phyloP scores from a whole-genome alignment of 2,113 vertebrate species.

The Sakesphorus luctuosus region DNA sequence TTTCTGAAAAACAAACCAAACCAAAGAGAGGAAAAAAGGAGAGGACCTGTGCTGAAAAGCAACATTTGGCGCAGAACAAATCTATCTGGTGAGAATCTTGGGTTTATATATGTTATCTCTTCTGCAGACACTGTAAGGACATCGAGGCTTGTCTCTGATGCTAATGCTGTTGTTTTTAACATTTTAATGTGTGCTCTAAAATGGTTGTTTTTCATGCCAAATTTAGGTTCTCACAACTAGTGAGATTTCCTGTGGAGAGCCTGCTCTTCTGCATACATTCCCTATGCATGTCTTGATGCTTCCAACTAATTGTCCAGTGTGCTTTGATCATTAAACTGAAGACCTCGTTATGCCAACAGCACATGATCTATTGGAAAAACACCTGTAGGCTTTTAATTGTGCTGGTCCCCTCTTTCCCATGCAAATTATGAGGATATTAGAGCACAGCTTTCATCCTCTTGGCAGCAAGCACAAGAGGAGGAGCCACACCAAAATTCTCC shows the following conservation, averaged over 20 bases:
- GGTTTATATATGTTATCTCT: slow-evolving; percentile 19
- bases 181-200: background rate
- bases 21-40: background rate
- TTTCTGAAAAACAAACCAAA: background rate
- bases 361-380: background rate
- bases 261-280: slow-evolving; percentile 8
- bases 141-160: slow-evolving; percentile 31
- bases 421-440: background rate
- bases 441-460: background rate
- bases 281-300: background rate
- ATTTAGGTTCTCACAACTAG: slow-evolving; percentile 2
- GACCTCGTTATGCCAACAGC: background rate
- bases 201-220: background rate
- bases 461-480: background rate
- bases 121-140: background rate
- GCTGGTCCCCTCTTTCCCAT: background rate
- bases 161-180: slow-evolving; percentile 40
- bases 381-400: background rate
- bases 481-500: background rate
- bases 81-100: slow-evolving; percentile 1
- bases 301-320: background rate
- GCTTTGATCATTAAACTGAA: background rate
- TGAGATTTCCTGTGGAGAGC: slow-evolving; percentile 27
- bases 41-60: background rate
- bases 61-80: slow-evolving; percentile 1